Evolutionary conservation across 2,113 vertebrate species (phyloP).

Genomic region (Rhinopomastus cyanomelas): DNA sequence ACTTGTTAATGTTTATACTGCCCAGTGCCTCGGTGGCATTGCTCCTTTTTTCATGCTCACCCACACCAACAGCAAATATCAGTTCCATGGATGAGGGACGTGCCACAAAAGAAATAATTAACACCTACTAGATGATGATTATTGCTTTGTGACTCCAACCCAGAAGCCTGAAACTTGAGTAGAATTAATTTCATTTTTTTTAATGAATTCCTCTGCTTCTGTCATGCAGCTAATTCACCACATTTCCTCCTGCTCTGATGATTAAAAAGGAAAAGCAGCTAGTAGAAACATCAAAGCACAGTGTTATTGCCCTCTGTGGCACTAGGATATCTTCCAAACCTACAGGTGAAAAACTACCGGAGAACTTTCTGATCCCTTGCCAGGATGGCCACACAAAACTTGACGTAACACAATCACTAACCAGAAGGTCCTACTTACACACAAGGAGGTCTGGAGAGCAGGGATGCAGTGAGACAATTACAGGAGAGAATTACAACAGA

Average conservation of each 20-base stretch:
- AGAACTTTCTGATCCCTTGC: constrained; percentile 21
- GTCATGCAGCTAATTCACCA: constrained; percentile 68
- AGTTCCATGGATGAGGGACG: constrained; percentile 52
- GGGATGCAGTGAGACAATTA: not conserved
- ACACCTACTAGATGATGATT: constrained; percentile 60
- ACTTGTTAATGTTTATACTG: constrained; percentile 1
- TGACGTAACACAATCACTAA: not conserved
- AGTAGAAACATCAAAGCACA: constrained; percentile 58
- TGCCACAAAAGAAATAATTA: constrained; percentile 66
- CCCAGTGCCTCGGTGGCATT: constrained; percentile 31
- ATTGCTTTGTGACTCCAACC: constrained; percentile 50
- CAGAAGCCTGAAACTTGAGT: constrained; percentile 66
- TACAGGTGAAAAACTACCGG: constrained; percentile 27
- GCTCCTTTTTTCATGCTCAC: constrained; percentile 44
- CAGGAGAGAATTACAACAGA: not conserved
- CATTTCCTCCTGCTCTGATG: constrained; percentile 64
- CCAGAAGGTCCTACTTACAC: not conserved
- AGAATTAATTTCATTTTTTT: constrained; percentile 54
- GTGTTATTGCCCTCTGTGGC: constrained; percentile 34
- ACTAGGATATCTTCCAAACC: constrained; percentile 59
- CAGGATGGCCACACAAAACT: not conserved
- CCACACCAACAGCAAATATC: constrained; percentile 6
- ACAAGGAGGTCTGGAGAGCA: not conserved
- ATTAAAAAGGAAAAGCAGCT: constrained; percentile 55
- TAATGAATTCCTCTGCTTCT: constrained; percentile 72